Evolutionary conservation across 2,888 invertebrate genomes (phyloP).

Genomic region (Diaperis boleti): DNA sequence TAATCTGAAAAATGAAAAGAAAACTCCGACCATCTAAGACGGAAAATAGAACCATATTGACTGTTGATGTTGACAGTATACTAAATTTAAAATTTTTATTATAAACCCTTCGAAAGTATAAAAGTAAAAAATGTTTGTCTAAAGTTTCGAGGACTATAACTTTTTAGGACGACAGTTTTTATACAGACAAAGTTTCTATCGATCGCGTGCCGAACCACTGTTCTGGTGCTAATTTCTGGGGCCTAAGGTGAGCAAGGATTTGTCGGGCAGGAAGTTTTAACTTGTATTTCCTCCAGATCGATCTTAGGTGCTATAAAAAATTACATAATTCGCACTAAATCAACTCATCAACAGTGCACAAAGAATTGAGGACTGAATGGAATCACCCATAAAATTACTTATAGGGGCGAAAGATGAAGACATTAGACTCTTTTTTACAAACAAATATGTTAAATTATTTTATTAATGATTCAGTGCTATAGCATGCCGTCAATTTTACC

Average conservation of each 20-base stretch:
- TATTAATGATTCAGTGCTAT: too few species aligned
- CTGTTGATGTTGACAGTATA: conserved; percentile 29
- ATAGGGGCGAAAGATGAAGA: too few species aligned
- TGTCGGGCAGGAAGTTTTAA: neutral
- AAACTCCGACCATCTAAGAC: neutral
- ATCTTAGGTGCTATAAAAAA: too few species aligned
- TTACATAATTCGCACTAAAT: too few species aligned
- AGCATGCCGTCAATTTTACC: too few species aligned
- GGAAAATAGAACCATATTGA: neutral
- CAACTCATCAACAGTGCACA: too few species aligned
- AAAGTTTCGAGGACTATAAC: conserved; percentile 29
- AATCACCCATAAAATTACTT: too few species aligned
- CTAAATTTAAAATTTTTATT: conserved; percentile 33
- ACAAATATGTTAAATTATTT: neutral
- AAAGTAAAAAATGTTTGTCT: conserved; percentile 32
- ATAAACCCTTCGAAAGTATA: conserved; percentile 25
- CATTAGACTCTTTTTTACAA: too few species aligned
- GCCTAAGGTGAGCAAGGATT: neutral
- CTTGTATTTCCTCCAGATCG: too few species aligned
- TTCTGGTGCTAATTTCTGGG: conserved; percentile 8
- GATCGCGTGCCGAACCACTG: neutral
- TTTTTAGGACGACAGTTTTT: conserved; percentile 23
- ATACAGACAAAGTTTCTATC: conserved; percentile 12
- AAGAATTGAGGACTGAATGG: too few species aligned
- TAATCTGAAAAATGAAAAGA: neutral